Evolutionary conservation across 2,888 invertebrate genomes (phyloP).

Genomic region (Sinotaia quadrata): DNA sequence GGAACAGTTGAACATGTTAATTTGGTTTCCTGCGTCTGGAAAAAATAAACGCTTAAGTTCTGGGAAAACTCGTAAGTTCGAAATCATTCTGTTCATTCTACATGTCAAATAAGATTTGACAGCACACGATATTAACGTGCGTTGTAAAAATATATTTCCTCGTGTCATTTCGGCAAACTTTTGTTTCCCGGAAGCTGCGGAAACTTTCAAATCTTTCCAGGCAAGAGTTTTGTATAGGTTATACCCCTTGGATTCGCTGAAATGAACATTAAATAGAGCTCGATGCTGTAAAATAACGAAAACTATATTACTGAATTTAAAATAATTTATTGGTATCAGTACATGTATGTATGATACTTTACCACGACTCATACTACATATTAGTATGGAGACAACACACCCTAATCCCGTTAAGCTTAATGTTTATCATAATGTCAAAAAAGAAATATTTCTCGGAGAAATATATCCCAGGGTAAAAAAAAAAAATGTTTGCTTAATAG

Average conservation of each 20-base stretch:
- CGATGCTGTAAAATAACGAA: too few relatives aligned
- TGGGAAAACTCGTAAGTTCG: slow-evolving; percentile 4
- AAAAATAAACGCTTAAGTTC: neutral
- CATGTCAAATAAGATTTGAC: slow-evolving; percentile 16
- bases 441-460: slow-evolving; percentile 27
- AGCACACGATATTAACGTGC: slow-evolving; percentile 18
- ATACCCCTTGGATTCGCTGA: too few relatives aligned
- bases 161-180: too few relatives aligned
- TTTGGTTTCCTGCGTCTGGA: neutral
- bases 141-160: slow-evolving; percentile 7
- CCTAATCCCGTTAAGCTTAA: slow-evolving; percentile 5
- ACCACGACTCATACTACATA: too few relatives aligned
- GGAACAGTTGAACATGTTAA: neutral
- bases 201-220: too few relatives aligned
- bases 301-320: too few relatives aligned
- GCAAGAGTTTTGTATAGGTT: too few relatives aligned
- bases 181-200: too few relatives aligned
- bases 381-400: neutral
- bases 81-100: slow-evolving; percentile 17
- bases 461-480: slow-evolving; percentile 37
- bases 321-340: too few relatives aligned
- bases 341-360: too few relatives aligned
- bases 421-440: slow-evolving; percentile 22
- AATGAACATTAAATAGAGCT: too few relatives aligned
- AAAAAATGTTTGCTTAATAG: too few relatives aligned